These are phyloP conservation scores for Parauchenoglanis punctatus DNA, from an alignment of 2,797 vertebrate species.

Conservation along the genomic window DNA sequence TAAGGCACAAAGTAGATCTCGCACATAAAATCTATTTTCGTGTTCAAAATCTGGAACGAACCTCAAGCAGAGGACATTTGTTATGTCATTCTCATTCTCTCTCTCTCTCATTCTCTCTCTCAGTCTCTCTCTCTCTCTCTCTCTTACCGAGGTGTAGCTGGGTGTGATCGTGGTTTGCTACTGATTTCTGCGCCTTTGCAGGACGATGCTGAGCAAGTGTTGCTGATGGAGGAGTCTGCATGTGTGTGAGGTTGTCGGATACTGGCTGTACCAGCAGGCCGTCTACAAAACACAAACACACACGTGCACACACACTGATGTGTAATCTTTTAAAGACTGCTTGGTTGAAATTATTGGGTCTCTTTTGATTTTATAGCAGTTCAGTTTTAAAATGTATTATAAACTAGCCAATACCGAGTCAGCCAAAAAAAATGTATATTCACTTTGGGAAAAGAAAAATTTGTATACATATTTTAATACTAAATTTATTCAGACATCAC, in stretches of 20 bases:
- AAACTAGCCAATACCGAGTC: not conserved
- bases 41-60: slow-evolving; percentile 50
- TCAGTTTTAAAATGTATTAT: not conserved
- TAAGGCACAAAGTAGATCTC: slow-evolving; percentile 12
- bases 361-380: not conserved
- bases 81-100: not conserved
- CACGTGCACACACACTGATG: not conserved
- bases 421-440: too few species aligned
- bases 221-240: slow-evolving; percentile 71
- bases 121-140: not conserved
- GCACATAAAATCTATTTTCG: slow-evolving; percentile 47
- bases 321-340: not conserved
- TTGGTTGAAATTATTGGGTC: not conserved
- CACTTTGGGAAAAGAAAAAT: too few species aligned
- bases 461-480: too few species aligned
- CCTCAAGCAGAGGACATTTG: slow-evolving; percentile 34
- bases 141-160: slow-evolving; percentile 73
- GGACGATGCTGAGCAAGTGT: slow-evolving; percentile 82
- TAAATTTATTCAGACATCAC: too few species aligned
- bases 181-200: slow-evolving; percentile 85
- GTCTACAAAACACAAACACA: slow-evolving; percentile 43
- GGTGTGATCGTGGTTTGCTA: slow-evolving; percentile 82
- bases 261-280: slow-evolving; percentile 54
- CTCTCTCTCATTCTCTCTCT: not conserved
- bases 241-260: slow-evolving; percentile 59